Base-by-base conservation (phyloP, 2,888 invertebrate species). In the Erebia aethiops region DNA sequence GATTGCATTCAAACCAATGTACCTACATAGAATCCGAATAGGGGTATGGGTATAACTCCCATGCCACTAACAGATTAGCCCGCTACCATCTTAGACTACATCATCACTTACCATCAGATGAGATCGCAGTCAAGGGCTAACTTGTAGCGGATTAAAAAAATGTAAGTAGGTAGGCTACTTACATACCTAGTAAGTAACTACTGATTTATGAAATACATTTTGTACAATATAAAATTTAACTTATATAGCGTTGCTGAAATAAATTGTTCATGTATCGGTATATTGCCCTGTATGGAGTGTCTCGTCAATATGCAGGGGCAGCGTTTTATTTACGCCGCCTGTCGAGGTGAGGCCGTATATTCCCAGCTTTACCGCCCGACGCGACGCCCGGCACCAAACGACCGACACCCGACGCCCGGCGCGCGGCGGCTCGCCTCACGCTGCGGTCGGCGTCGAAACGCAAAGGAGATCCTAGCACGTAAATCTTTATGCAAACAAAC, bases 401-500 rank as follows among this genome's bases (percentile, higher is more conserved):
- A 10, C 10, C 54, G 54, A 7, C 16, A 9, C 13, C 52, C 16
- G 1, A 5, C 52, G 16, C 16, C 18, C 16, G 54, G 18, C 16
- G 16, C 16, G 8, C 52, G 16, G 52, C 52, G 52, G 11, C 51
- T 51, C 52, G 54, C 54, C 54, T 10, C 18, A 54, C 18, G 54
- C 54, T 54, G 54, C 54, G 54, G 54, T 54, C 18, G 18, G 18
- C 35, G n/a, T 10, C 10, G 9, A 3, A 35, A 60, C 58, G 58
- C 41, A 26, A 14, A 35, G 58, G 11, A 41, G n/a, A n/a, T 41
- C 8, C n/a, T n/a, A 8, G 58, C 41, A 41, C 41, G n/a, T 35
- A 60, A 60, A 60, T 60, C 58, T 35, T 41, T 60, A 9, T 16
- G 35, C 58, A 60, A 60, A 60, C 35, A 41, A 41, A 41, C 58